Evolutionary conservation across 2,797 vertebrate genomes (phyloP).

Genomic region (Notolabrus celidotus): DNA sequence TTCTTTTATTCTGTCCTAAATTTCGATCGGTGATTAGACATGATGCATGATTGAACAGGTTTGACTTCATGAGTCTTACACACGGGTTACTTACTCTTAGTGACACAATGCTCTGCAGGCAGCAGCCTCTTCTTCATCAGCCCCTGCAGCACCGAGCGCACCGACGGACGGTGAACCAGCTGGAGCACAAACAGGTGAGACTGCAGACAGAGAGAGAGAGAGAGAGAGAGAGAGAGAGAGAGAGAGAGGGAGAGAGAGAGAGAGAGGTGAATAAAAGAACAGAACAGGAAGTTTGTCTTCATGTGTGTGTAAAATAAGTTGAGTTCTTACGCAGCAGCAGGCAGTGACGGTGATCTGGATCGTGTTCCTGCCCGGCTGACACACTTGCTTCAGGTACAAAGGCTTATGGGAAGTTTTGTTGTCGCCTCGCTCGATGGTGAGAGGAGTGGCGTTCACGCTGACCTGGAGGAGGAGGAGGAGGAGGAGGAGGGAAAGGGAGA

Average conservation of each 20-base stretch:
- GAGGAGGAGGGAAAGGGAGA: no score
- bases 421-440: conserved; percentile 93
- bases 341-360: conserved; percentile 96
- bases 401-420: conserved; percentile 96
- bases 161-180: conserved; percentile 92
- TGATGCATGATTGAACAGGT: no score
- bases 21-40: no score
- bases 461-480: conserved; percentile 77
- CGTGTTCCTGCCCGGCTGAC: conserved; percentile 94
- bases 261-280: background rate
- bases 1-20: no score
- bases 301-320: background rate
- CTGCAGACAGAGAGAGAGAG: conserved; percentile 71
- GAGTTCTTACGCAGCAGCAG: conserved; percentile 92
- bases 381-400: conserved; percentile 93
- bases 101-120: conserved; percentile 94
- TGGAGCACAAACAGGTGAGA: conserved; percentile 95
- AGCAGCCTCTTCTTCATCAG: conserved; percentile 95
- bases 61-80: no score
- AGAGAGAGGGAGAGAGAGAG: conserved; percentile 15
- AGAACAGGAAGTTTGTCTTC: background rate
- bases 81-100: conserved; percentile 88
- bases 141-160: conserved; percentile 94
- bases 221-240: conserved; percentile 19
- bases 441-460: conserved; percentile 93